Evolutionary conservation across 2,113 vertebrate genomes (phyloP).

Genomic region (Carlito syrichta): DNA sequence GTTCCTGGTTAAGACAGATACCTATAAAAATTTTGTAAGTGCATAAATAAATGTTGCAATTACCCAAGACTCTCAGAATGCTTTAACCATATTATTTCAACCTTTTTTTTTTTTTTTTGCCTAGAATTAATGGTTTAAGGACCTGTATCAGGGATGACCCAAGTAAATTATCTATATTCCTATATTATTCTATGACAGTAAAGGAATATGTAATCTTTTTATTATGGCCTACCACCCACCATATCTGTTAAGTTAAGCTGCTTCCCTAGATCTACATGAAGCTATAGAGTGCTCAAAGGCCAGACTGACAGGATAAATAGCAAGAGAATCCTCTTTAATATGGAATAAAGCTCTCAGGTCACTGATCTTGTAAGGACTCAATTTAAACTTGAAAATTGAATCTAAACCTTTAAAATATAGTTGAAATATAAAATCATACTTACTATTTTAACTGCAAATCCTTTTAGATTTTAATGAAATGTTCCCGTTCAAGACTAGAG

Average conservation of each 20-base stretch:
- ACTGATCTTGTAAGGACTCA: background rate
- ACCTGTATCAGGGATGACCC: background rate
- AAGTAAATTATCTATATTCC: background rate
- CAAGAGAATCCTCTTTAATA: background rate
- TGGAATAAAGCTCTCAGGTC: background rate
- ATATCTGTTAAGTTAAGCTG: background rate
- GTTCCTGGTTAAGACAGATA: background rate
- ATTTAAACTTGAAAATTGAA: background rate
- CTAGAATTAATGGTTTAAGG: background rate
- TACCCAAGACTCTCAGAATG: background rate
- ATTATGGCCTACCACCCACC: background rate
- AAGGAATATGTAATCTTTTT: background rate
- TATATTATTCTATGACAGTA: background rate
- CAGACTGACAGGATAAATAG: background rate
- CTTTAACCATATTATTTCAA: background rate
- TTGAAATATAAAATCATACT: conserved; percentile 17
- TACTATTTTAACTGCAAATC: background rate
- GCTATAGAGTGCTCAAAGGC: background rate
- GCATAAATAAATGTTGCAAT: background rate
- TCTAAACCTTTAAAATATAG: conserved; percentile 32
- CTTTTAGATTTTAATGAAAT: background rate
- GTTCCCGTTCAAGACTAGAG: background rate
- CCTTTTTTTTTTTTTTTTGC: too few species aligned
- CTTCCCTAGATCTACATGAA: background rate
- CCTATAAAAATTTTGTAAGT: background rate